Conservation (phyloP, 2,113 vertebrate species). For the Rhea pennata region DNA sequence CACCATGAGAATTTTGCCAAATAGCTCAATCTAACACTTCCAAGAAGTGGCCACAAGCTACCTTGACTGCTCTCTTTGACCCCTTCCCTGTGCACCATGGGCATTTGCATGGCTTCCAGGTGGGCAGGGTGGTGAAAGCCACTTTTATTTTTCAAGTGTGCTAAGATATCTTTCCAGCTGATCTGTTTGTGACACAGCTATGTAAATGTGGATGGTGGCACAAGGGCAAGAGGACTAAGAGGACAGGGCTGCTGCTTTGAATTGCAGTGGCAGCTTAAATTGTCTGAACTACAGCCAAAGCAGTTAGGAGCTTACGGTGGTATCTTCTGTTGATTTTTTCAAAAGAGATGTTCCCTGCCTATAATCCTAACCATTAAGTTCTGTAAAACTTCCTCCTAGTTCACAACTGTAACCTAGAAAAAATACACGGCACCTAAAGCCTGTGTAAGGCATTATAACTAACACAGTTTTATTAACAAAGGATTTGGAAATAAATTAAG, state of each 20-base stretch:
- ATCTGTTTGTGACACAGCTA: fast-evolving
- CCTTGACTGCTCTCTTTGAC: background rate
- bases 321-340: background rate
- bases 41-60: background rate
- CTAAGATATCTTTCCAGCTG: background rate
- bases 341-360: background rate
- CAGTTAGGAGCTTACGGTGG: background rate
- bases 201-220: background rate
- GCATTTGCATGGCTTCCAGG: background rate
- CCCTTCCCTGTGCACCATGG: no score
- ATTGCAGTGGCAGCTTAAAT: fast-evolving
- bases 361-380: background rate
- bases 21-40: fast-evolving
- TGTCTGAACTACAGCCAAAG: background rate
- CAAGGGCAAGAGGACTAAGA: background rate
- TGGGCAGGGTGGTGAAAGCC: background rate
- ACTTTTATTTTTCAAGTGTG: no score
- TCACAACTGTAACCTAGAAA: background rate
- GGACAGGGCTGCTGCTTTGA: background rate
- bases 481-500: background rate
- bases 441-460: background rate
- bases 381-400: background rate
- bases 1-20: fast-evolving
- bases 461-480: background rate
- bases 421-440: background rate